Evolutionary conservation across 2,113 vertebrate genomes (phyloP), one percentile per base, ranked within the genome.

Genomic region (Ceyx margarethae): DNA sequence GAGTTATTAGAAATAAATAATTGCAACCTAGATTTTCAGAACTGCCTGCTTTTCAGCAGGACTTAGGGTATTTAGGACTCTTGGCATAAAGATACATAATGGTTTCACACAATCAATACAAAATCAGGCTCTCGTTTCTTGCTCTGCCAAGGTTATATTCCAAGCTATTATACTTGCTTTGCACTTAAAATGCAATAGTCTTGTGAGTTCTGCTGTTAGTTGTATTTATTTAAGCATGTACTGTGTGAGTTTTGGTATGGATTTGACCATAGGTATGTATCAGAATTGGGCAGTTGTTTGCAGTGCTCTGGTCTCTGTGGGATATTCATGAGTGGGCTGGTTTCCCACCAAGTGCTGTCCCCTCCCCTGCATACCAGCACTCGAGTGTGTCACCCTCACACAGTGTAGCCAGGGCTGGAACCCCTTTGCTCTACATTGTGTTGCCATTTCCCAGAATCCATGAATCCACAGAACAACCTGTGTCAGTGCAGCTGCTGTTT

Each of bases 401-500:
- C 37, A 26, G 20, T 31, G 10, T 20, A 45, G 26, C 22, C 15
- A 53, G 40, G 53, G 85, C 23, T 85, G 75, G 80, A 71, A 33
- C 5, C 29, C 11, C 13, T 88, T 62, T 37, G 3, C 7, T 77
- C 11, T 45, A 6, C 10, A 1, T 33, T 73, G 42, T 25, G 13
- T 5, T 33, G 46, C 21, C 19, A 18, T 23, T 75, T 85, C 31
- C 74, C 37, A 50, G 65, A 73, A 54, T 58, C 73, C n/a, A 54
- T 54, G 8, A 69, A 65, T 46, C 71, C n/a, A 29, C 1, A 0
- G 48, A 88, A n/a, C 11, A 26, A 19, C 23, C 11, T 0, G 0
- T 29, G n/a, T 73, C 56, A 81, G 3, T 35, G 21, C 26, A 90
- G 43, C 56, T 78, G 37, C 19, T 0, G 1, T 12, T 71, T 40